Evolutionary conservation across 2,888 invertebrate genomes (phyloP).

Genomic region (Tetrapedia diversipes): DNA sequence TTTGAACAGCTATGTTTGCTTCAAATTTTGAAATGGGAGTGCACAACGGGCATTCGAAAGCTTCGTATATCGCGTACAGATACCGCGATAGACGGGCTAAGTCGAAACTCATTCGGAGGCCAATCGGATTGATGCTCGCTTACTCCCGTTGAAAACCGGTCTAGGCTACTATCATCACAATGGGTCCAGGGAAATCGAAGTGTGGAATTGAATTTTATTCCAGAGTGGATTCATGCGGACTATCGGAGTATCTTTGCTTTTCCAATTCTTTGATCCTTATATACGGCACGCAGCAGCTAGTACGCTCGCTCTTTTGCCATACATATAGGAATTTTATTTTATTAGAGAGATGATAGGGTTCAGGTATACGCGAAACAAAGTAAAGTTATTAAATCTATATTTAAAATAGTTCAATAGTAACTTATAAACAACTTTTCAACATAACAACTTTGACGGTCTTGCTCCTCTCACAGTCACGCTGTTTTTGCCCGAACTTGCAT

Average conservation of each 20-base stretch:
- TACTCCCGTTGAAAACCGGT: constrained; percentile 37
- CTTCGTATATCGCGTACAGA: constrained; percentile 16
- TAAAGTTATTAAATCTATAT: too few relatives aligned
- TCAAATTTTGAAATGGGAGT: too few relatives aligned
- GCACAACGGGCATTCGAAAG: not conserved
- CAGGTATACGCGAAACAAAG: too few relatives aligned
- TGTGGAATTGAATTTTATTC: constrained; percentile 50
- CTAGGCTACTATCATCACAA: constrained; percentile 37
- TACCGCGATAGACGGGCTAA: constrained; percentile 42
- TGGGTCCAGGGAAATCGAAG: constrained; percentile 49
- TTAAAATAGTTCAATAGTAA: too few relatives aligned
- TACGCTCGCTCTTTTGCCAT: constrained; percentile 4
- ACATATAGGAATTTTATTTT: too few relatives aligned
- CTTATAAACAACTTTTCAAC: too few relatives aligned
- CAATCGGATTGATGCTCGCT: constrained; percentile 45
- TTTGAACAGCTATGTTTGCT: too few relatives aligned
- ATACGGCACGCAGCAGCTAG: constrained; percentile 7
- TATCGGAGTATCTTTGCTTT: constrained; percentile 45
- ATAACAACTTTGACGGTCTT: too few relatives aligned
- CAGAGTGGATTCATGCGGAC: constrained; percentile 32
- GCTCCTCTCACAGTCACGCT: too few relatives aligned
- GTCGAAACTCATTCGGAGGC: constrained; percentile 39
- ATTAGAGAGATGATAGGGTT: too few relatives aligned
- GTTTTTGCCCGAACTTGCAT: too few relatives aligned
- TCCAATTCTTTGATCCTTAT: constrained; percentile 44